Percentiles rank a stretch among this genome's conserved stretches.
Conservation (phyloP, 1,140 invertebrate species). For the Dolichoris vasculosae region DNA sequence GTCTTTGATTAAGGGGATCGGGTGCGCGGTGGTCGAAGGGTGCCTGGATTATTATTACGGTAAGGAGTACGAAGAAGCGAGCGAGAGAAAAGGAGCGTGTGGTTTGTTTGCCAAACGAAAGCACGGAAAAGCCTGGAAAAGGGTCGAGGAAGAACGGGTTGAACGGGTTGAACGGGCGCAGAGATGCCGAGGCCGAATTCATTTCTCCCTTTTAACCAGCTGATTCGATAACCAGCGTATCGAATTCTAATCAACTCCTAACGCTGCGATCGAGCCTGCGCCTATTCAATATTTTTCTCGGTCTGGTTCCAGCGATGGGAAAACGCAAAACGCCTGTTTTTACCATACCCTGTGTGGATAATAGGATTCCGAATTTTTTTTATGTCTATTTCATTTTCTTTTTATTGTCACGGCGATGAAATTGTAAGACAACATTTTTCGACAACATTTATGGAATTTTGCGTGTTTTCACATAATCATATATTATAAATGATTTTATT, state of each 20-base stretch:
- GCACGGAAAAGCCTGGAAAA: slow-evolving; percentile 53
- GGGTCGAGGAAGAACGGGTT: slow-evolving; percentile 45
- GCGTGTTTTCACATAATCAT: no score
- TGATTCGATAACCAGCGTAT: slow-evolving; percentile 46
- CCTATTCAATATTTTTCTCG: slow-evolving; percentile 44
- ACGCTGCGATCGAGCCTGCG: not conserved
- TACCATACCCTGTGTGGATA: not conserved
- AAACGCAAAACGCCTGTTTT: not conserved
- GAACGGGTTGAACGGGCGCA: slow-evolving; percentile 37
- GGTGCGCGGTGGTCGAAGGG: slow-evolving; percentile 46
- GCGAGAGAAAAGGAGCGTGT: slow-evolving; percentile 48
- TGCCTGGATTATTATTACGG: slow-evolving; percentile 62
- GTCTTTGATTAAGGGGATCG: slow-evolving; percentile 65
- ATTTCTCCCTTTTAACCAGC: slow-evolving; percentile 40
- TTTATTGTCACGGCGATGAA: not conserved
- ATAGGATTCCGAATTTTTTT: not conserved
- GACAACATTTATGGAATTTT: no score
- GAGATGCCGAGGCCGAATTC: slow-evolving; percentile 25
- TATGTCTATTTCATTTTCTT: not conserved
- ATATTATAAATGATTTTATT: no score
- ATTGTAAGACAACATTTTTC: no score
- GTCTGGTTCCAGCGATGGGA: not conserved
- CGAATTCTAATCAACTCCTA: slow-evolving; percentile 37
- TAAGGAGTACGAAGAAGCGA: slow-evolving; percentile 51
- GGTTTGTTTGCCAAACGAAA: slow-evolving; percentile 61